Evolutionary conservation across 2,888 invertebrate genomes (phyloP).

Genomic region (Bugula neritina): DNA sequence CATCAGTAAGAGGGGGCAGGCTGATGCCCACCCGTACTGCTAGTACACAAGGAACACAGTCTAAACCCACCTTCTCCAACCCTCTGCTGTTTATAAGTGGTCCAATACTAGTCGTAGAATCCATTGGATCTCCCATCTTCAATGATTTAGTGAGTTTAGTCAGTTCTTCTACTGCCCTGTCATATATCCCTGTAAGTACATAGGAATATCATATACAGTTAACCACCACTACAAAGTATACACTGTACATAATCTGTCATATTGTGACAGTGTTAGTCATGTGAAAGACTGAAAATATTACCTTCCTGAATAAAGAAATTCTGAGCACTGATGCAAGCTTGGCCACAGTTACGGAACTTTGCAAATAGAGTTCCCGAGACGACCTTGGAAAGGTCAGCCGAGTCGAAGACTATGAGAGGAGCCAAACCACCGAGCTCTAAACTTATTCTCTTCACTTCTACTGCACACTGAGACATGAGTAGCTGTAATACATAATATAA

Average conservation of each 20-base stretch:
- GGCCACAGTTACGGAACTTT: constrained; percentile 93
- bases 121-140: constrained; percentile 60
- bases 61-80: constrained; percentile 73
- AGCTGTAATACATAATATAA: too few species aligned
- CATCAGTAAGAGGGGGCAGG: too few species aligned
- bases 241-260: too few species aligned
- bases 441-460: constrained; percentile 79
- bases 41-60: too few species aligned
- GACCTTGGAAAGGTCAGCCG: constrained; percentile 79
- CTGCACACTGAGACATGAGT: constrained; percentile 72
- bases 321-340: constrained; percentile 39
- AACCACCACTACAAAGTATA: too few species aligned
- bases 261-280: too few species aligned
- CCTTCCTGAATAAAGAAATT: constrained; percentile 26
- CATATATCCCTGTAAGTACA: constrained; percentile 3
- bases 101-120: constrained; percentile 71
- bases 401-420: constrained; percentile 90
- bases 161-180: background rate
- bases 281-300: too few species aligned
- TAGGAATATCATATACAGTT: too few species aligned
- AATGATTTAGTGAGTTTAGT: background rate
- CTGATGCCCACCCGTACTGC: too few species aligned
- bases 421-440: constrained; percentile 97
- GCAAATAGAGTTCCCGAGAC: constrained; percentile 78
- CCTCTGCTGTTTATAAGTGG: constrained; percentile 85